Percentiles rank a stretch among this genome's conserved stretches.
Evolutionary conservation across 2,113 vertebrate species (phyloP).

Genomic region (Sisor rabdophorus): DNA sequence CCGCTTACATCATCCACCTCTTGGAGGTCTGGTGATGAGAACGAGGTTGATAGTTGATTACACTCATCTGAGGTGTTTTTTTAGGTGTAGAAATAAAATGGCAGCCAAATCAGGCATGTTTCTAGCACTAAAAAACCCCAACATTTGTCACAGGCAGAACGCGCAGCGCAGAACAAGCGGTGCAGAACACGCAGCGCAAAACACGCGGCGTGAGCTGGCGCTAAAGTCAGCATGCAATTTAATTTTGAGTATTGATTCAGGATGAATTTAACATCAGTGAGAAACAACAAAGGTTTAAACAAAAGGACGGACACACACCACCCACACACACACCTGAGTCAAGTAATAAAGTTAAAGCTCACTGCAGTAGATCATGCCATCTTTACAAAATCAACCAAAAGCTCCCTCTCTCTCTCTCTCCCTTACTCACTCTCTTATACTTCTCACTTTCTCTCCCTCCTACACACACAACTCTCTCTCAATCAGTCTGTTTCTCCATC

Average conservation of each 20-base stretch:
- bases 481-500: conserved; percentile 40
- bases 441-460: conserved; percentile 29
- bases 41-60: not conserved
- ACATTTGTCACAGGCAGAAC: no score
- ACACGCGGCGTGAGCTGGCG: conserved; percentile 4
- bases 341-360: not conserved
- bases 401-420: conserved; percentile 7
- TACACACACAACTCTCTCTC: no score
- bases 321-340: not conserved
- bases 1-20: no score
- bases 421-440: no score
- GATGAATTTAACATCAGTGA: conserved; percentile 5
- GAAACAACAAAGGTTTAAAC: not conserved
- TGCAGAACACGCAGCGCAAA: not conserved
- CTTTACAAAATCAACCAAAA: conserved; percentile 21
- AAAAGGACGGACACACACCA: no score
- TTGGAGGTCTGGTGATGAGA: no score
- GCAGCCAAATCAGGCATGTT: not conserved
- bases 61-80: conserved; percentile 52
- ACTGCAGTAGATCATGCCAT: not conserved
- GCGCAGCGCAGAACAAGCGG: no score
- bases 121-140: not conserved
- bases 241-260: conserved; percentile 5
- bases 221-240: conserved; percentile 2
- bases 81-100: conserved; percentile 49